Percentiles rank a stretch among this genome's conserved stretches.
Conservation (phyloP, 2,888 invertebrate genomes). For the Morpho deidamia region DNA sequence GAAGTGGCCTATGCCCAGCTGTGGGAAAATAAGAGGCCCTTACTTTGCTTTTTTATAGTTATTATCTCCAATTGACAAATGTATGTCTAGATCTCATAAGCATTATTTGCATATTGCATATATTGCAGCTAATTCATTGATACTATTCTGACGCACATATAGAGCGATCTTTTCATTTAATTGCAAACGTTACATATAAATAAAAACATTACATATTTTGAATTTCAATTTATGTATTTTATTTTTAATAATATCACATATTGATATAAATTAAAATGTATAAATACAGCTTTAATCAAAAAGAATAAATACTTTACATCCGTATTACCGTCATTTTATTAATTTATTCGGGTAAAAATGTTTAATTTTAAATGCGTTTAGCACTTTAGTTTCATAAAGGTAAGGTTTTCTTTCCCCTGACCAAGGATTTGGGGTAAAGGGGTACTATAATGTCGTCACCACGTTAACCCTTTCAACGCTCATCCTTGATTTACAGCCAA, state of each 20-base stretch:
- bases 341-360: not conserved
- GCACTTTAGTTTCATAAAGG: not conserved
- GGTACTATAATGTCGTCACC: conserved; percentile 47
- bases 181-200: no score
- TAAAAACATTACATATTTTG: no score
- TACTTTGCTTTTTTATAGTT: no score
- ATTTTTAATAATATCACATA: not conserved
- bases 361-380: not conserved
- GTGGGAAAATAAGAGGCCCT: no score
- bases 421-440: conserved; percentile 38
- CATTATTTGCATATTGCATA: no score
- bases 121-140: no score
- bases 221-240: no score
- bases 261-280: conserved; percentile 4
- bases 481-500: conserved; percentile 61
- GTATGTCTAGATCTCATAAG: no score
- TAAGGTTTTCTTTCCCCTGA: conserved; percentile 6
- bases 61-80: no score
- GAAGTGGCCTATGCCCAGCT: no score
- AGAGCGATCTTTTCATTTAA: no score
- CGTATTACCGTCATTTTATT: conserved; percentile 14
- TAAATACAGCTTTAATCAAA: conserved; percentile 11
- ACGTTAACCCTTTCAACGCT: conserved; percentile 61
- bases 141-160: no score
- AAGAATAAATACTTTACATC: conserved; percentile 16